Conservation (phyloP, 2,113 vertebrate species). For the Nibea coibor region DNA sequence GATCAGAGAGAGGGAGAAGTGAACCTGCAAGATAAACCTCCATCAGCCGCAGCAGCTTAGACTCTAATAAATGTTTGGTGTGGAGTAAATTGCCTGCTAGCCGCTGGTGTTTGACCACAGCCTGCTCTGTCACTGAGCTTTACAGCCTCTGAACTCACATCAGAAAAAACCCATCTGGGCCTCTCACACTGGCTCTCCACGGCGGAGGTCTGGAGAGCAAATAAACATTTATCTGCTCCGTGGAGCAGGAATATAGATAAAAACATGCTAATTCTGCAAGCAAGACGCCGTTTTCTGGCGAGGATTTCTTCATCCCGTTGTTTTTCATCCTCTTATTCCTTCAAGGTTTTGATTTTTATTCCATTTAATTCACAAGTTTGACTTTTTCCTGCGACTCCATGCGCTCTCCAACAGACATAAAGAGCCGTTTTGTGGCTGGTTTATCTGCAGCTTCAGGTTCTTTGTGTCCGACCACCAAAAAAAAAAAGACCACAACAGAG, state of each 20-base stretch:
- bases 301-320: slow-evolving; percentile 2
- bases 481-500: neutral
- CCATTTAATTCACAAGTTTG: neutral
- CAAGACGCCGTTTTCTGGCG: neutral
- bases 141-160: slow-evolving; percentile 68
- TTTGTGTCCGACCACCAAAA: slow-evolving; percentile 18
- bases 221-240: slow-evolving; percentile 52
- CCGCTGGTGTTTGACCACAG: slow-evolving; percentile 68
- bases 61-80: slow-evolving; percentile 70
- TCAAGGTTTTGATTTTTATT: slow-evolving; percentile 10
- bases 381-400: neutral
- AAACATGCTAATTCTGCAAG: slow-evolving; percentile 45
- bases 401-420: neutral
- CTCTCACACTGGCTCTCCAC: slow-evolving; percentile 8
- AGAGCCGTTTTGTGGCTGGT: slow-evolving; percentile 16
- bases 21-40: slow-evolving; percentile 54
- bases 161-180: slow-evolving; percentile 50
- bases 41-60: slow-evolving; percentile 63
- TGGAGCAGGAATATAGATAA: slow-evolving; percentile 3
- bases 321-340: neutral
- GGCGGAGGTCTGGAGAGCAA: slow-evolving; percentile 49
- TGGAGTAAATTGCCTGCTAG: slow-evolving; percentile 66
- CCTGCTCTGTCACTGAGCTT: slow-evolving; percentile 58
- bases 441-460: slow-evolving; percentile 15
- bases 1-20: slow-evolving; percentile 49